A percentile compares a stretch with the other conserved stretches of the same genome.
phyloP scores from a whole-genome alignment of 2,113 vertebrate species.

The Empidonax alnorum region DNA sequence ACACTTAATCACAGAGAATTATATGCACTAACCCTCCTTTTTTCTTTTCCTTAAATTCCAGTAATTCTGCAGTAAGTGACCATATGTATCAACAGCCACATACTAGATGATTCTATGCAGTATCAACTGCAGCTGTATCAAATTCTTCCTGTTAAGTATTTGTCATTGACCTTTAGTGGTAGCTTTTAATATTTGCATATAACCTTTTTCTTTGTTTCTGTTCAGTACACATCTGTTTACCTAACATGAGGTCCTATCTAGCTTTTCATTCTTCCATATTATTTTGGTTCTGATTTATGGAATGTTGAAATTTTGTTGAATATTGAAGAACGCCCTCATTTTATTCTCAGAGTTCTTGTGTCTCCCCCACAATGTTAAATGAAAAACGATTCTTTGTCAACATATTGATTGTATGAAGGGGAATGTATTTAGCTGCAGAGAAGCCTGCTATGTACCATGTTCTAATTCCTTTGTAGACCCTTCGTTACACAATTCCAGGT shows the following conservation, averaged over 20 bases:
- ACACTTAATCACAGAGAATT: neutral
- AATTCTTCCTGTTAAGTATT: neutral
- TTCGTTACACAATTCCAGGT: neutral
- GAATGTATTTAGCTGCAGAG: neutral
- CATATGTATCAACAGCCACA: neutral
- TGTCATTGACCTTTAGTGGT: neutral
- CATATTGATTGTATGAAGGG: neutral
- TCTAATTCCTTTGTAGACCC: neutral
- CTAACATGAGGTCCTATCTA: neutral
- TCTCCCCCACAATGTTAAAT: neutral
- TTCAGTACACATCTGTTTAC: neutral
- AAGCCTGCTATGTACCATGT: neutral
- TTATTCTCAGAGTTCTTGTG: neutral
- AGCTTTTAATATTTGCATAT: neutral
- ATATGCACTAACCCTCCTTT: neutral
- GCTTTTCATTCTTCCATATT: neutral
- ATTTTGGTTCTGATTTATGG: neutral
- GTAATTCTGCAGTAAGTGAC: neutral
- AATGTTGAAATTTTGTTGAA: neutral
- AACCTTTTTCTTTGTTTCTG: neutral
- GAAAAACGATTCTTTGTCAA: neutral
- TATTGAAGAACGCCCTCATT: neutral
- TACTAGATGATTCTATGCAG: neutral
- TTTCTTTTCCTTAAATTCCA: neutral
- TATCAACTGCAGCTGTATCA: fast-evolving